A percentile compares a stretch with the other conserved stretches of the same genome.
These are phyloP conservation scores for Monoplex corrugatus DNA, from an alignment of 2,888 invertebrate species.

Conservation along the genomic window DNA sequence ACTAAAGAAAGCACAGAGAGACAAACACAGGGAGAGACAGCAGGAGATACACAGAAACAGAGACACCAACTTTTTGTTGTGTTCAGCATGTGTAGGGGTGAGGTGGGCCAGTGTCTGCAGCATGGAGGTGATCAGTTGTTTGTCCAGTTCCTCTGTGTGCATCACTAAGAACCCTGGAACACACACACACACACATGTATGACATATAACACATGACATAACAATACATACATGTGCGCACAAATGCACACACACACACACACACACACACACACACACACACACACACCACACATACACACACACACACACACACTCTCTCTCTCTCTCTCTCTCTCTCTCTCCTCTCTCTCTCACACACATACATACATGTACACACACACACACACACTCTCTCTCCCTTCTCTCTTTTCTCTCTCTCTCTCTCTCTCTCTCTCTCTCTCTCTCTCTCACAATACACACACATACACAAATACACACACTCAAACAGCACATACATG, in stretches of 20 bases:
- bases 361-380: too few species aligned
- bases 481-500: too few species aligned
- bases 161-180: conserved; percentile 86
- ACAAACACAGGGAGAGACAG: conserved; percentile 17
- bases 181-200: neutral
- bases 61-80: conserved; percentile 14
- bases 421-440: neutral
- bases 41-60: neutral
- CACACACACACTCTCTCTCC: neutral
- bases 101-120: conserved; percentile 82
- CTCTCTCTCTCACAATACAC: too few species aligned
- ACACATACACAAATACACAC: too few species aligned
- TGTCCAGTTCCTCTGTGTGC: conserved; percentile 87
- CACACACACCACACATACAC: too few species aligned
- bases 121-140: conserved; percentile 85
- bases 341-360: neutral
- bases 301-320: too few species aligned
- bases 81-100: conserved; percentile 64
- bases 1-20: neutral
- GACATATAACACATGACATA: neutral
- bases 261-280: too few species aligned
- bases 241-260: too few species aligned
- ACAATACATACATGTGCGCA: too few species aligned
- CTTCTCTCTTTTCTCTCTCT: neutral
- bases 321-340: neutral